Evolutionary conservation across 1,140 invertebrate genomes (phyloP).

Genomic region (Caenorhabditis tropicalis): DNA sequence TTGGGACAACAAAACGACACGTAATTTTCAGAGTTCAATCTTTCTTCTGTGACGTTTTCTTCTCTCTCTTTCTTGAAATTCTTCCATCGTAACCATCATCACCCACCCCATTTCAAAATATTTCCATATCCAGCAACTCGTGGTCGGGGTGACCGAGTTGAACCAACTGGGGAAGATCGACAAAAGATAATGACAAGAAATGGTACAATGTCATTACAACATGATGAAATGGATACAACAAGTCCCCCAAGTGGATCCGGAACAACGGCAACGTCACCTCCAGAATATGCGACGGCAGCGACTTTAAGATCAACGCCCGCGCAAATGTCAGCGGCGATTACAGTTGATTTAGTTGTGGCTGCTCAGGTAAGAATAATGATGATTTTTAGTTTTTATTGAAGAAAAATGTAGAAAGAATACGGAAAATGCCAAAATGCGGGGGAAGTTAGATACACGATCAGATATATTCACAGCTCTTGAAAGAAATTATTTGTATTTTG

Average conservation of each 20-base stretch:
- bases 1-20: neutral
- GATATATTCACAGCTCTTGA: too few species aligned
- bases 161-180: neutral
- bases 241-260: neutral
- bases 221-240: neutral
- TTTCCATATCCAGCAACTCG: constrained; percentile 9
- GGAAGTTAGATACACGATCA: too few species aligned
- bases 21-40: neutral
- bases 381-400: too few species aligned
- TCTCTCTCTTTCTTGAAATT: neutral
- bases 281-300: constrained; percentile 50
- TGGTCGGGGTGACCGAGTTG: constrained; percentile 12
- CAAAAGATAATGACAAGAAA: neutral
- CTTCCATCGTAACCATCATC: neutral
- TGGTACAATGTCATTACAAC: constrained; percentile 11
- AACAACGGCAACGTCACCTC: constrained; percentile 29
- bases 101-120: too few species aligned
- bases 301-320: constrained; percentile 63
- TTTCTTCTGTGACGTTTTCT: neutral
- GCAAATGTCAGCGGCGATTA: constrained; percentile 66
- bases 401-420: too few species aligned
- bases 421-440: neutral
- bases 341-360: constrained; percentile 52
- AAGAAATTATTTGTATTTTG: too few species aligned
- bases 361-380: constrained; percentile 38